A percentile compares a stretch with the other conserved stretches of the same genome.
Evolutionary conservation across 2,888 invertebrate species (phyloP).

Genomic region (Liodrosophila aerea): DNA sequence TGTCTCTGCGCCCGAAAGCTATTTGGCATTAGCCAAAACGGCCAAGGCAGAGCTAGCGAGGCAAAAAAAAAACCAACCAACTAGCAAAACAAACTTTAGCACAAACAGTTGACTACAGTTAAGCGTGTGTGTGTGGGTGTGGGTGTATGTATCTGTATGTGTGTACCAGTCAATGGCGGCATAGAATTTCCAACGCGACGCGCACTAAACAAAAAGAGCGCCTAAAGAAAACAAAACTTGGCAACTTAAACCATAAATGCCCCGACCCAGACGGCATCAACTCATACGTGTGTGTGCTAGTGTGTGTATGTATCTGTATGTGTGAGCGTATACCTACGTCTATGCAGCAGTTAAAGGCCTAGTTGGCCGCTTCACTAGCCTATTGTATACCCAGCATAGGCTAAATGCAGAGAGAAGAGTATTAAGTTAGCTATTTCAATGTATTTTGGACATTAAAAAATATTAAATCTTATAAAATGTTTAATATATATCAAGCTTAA

Average conservation of each 20-base stretch:
- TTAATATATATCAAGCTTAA: no score
- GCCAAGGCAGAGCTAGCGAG: slow-evolving; percentile 48
- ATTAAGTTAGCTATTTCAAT: background rate
- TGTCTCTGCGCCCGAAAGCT: slow-evolving; percentile 64
- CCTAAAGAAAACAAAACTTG: slow-evolving; percentile 54
- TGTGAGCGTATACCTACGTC: background rate
- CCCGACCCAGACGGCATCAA: slow-evolving; percentile 42
- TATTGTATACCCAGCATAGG: no score
- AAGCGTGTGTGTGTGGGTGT: background rate
- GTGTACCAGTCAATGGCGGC: slow-evolving; percentile 60
- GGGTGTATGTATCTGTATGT: slow-evolving; percentile 8
- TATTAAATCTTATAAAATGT: no score
- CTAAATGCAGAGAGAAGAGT: background rate
- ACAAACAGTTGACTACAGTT: slow-evolving; percentile 30
- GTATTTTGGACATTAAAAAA: no score
- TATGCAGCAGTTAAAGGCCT: background rate
- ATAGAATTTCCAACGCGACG: slow-evolving; percentile 58
- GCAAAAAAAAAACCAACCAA: slow-evolving; percentile 52
- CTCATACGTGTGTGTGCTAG: background rate
- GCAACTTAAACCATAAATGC: slow-evolving; percentile 63
- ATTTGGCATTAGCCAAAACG: slow-evolving; percentile 54
- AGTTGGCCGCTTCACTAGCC: background rate
- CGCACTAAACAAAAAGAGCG: slow-evolving; percentile 35
- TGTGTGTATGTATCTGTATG: background rate
- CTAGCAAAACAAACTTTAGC: slow-evolving; percentile 44